A percentile compares a stretch with the other conserved stretches of the same genome.
Evolutionary conservation across 1,140 invertebrate species (phyloP).

Genomic region (Drosophila paulistorum): DNA sequence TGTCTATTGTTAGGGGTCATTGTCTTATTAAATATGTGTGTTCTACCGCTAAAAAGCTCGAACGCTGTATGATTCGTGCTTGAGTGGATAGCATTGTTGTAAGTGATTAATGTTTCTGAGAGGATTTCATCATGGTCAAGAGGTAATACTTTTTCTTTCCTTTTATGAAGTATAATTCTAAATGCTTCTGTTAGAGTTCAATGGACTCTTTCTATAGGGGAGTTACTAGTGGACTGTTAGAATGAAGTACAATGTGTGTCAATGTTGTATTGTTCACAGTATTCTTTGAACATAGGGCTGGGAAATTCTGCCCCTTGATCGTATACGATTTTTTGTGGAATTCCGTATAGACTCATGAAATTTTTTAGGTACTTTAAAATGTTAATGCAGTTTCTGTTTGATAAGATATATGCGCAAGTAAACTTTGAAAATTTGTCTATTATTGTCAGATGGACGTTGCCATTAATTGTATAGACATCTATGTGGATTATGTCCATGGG

Average conservation of each 20-base stretch:
- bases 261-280: background rate
- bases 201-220: background rate
- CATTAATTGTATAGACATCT: background rate
- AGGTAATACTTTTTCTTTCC: background rate
- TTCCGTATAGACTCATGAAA: background rate
- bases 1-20: no score
- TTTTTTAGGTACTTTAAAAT: background rate
- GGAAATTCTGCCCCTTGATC: background rate
- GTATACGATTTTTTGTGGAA: background rate
- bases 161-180: background rate
- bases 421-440: background rate
- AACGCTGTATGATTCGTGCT: slow-evolving; percentile 19
- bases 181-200: no score
- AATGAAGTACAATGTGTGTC: background rate
- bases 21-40: no score
- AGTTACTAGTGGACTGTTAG: background rate
- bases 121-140: slow-evolving; percentile 31
- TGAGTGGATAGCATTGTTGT: slow-evolving; percentile 32
- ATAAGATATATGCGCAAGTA: background rate
- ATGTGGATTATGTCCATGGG: no score
- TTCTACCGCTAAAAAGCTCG: no score
- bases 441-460: background rate
- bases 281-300: no score
- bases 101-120: no score
- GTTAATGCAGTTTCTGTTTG: background rate